Conservation (phyloP, 2,113 vertebrate genomes). For the Mastomys coucha region DNA sequence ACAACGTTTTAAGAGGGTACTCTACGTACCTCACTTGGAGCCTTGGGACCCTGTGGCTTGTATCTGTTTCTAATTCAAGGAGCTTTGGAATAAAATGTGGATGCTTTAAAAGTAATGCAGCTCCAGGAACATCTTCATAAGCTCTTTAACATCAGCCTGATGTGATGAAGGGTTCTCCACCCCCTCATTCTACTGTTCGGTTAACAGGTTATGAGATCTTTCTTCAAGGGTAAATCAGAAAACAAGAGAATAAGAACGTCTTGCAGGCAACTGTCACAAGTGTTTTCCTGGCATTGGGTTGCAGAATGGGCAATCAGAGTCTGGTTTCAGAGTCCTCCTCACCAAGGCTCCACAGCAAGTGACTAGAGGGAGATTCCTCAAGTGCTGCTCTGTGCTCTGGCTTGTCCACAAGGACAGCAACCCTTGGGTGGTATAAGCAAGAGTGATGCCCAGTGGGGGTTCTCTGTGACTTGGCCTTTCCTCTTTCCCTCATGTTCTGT, state of each 20-base stretch:
- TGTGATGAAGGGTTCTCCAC: background rate
- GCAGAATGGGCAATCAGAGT: background rate
- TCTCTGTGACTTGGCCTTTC: accelerated
- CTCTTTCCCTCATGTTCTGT: background rate
- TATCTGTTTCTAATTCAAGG: background rate
- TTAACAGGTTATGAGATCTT: background rate
- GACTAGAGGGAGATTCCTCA: background rate
- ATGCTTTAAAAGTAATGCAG: background rate
- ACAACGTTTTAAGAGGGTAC: background rate
- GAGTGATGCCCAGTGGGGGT: background rate
- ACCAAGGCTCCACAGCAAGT: background rate
- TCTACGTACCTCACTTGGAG: background rate
- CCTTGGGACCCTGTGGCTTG: background rate
- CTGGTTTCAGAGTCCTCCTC: background rate
- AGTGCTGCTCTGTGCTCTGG: background rate
- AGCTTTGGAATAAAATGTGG: background rate
- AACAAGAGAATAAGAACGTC: background rate
- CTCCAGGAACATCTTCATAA: background rate
- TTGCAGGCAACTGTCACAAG: no score
- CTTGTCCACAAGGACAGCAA: background rate
- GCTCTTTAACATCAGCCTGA: background rate
- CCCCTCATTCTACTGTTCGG: background rate
- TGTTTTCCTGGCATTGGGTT: background rate
- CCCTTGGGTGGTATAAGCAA: background rate
- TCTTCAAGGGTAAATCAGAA: background rate